Evolutionary conservation across 2,113 vertebrate genomes (phyloP).

Genomic region (Ophthalmolycus amberensis): DNA sequence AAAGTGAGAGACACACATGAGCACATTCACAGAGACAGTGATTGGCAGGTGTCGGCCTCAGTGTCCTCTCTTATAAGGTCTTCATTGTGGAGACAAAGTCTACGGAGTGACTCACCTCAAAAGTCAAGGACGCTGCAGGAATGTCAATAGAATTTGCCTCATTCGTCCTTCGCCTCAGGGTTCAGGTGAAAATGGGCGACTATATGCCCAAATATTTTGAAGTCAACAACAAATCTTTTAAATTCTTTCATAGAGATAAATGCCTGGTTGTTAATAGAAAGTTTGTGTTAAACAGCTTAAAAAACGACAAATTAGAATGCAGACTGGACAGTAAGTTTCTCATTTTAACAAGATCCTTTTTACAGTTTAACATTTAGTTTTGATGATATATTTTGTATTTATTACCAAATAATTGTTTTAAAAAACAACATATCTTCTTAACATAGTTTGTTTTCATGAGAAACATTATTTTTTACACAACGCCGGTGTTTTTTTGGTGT

Average conservation of each 20-base stretch:
- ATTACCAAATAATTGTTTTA: neutral
- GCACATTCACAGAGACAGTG: neutral
- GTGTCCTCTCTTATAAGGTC: slow-evolving; percentile 60
- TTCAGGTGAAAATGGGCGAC: neutral
- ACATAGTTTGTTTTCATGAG: neutral
- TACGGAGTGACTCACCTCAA: slow-evolving; percentile 48
- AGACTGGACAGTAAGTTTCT: neutral
- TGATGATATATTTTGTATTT: neutral
- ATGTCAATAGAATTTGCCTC: slow-evolving; percentile 26
- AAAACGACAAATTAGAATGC: neutral
- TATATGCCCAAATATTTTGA: neutral
- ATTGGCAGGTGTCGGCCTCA: slow-evolving; percentile 48
- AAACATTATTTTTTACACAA: neutral
- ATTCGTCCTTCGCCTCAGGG: neutral
- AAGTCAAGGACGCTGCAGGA: slow-evolving; percentile 53
- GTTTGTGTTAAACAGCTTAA: neutral
- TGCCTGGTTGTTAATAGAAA: neutral
- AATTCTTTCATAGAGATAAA: neutral
- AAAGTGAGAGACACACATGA: neutral
- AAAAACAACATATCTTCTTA: neutral
- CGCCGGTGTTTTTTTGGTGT: no score
- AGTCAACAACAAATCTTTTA: neutral
- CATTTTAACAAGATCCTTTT: neutral
- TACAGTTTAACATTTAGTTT: neutral
- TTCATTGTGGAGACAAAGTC: slow-evolving; percentile 47